Conservation (phyloP, 2,113 vertebrate species). For the Falco punctatus region DNA sequence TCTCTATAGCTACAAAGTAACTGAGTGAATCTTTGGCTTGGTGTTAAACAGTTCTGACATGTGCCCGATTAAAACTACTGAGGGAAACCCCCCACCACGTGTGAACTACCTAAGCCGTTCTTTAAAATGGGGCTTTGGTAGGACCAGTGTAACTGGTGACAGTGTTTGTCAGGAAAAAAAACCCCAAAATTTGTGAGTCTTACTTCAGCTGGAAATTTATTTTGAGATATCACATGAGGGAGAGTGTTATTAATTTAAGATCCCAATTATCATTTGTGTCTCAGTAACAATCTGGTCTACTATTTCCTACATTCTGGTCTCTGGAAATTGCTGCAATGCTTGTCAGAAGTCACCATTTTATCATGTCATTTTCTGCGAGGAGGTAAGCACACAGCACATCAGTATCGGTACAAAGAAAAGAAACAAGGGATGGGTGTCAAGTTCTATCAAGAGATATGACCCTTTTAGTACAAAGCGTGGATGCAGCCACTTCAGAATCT, state of each 20-base stretch:
- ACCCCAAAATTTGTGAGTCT: background rate
- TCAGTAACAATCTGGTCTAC: background rate
- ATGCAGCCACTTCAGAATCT: background rate
- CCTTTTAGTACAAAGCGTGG: background rate
- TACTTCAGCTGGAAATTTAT: background rate
- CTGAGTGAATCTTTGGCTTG: background rate
- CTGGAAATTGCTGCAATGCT: background rate
- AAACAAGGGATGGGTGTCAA: background rate
- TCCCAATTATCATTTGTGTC: background rate
- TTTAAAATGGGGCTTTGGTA: background rate
- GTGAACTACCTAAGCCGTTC: background rate
- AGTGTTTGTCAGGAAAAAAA: background rate
- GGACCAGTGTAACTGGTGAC: background rate
- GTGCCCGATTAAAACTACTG: background rate
- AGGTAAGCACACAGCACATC: background rate
- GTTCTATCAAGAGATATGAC: background rate
- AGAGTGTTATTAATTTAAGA: slow-evolving; percentile 1
- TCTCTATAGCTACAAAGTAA: background rate
- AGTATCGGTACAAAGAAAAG: background rate
- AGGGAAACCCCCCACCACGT: background rate
- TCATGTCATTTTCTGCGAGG: background rate
- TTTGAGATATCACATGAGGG: background rate
- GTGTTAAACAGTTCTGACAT: background rate
- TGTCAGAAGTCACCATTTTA: background rate
- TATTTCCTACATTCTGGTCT: background rate